phyloP scores from a whole-genome alignment of 92 coral and sea anemone species.

The Ricordea florida region DNA sequence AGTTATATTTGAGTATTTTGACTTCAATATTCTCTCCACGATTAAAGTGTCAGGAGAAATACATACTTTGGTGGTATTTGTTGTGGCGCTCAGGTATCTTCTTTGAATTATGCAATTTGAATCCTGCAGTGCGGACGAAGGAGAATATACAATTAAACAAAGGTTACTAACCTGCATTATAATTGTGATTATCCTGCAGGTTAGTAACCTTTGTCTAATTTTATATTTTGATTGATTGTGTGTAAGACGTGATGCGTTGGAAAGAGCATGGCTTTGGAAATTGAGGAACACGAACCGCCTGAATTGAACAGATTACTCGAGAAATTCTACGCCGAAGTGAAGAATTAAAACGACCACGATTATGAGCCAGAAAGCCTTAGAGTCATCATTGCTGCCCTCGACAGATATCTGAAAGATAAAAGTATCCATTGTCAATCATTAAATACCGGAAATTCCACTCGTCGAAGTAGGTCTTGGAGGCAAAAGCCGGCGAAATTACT shows the following conservation, averaged over 20 bases:
- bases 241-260: neutral
- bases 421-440: neutral
- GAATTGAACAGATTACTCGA: conserved; percentile 19
- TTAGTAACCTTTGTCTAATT: too few species aligned
- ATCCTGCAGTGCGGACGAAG: too few species aligned
- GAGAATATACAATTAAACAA: too few species aligned
- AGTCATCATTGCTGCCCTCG: conserved; percentile 26
- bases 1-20: too few species aligned
- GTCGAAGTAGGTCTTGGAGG: conserved; percentile 15
- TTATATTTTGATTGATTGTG: neutral
- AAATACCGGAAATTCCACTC: conserved; percentile 5
- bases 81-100: too few species aligned
- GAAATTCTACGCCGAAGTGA: conserved; percentile 13
- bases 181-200: too few species aligned
- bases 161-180: too few species aligned
- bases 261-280: neutral
- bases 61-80: too few species aligned
- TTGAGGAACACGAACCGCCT: conserved; percentile 20
- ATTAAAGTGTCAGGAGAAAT: too few species aligned
- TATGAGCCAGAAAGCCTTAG: conserved; percentile 14
- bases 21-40: too few species aligned
- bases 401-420: conserved; percentile 6
- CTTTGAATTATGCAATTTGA: too few species aligned
- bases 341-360: conserved; percentile 1
- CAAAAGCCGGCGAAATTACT: too few species aligned